Conservation (phyloP, 92 coral and sea anemone species). For the Zoanthus sansibaricus region DNA sequence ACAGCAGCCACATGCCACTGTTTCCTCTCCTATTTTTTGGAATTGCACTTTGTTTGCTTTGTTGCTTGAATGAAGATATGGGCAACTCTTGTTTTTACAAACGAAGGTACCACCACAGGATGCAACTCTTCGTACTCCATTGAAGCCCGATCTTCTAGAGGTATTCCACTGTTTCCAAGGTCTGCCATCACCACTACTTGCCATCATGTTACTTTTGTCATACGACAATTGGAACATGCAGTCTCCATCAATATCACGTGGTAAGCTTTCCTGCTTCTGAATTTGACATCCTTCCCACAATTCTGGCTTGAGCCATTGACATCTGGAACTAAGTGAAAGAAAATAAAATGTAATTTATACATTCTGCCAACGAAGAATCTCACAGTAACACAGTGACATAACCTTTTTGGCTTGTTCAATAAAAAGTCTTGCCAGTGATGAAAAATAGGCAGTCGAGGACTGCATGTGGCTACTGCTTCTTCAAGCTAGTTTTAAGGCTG, state of each 20-base stretch:
- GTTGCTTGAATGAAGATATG: slow-evolving; percentile 37
- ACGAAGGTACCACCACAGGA: slow-evolving; percentile 65
- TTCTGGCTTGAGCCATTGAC: not conserved
- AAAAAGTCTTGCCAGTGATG: slow-evolving; percentile 5
- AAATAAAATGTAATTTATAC: slow-evolving; percentile 3
- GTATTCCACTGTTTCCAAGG: slow-evolving; percentile 76
- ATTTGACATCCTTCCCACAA: slow-evolving; percentile 9
- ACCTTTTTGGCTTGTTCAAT: slow-evolving; percentile 4
- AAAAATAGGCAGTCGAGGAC: not conserved
- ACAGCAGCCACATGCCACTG: slow-evolving; percentile 47
- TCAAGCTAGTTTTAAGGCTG: too few species aligned
- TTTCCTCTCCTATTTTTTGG: not conserved
- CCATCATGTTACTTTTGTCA: slow-evolving; percentile 52
- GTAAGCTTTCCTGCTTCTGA: slow-evolving; percentile 25
- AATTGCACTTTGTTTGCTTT: slow-evolving; percentile 58
- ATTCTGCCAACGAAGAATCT: not conserved
- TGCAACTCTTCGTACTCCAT: slow-evolving; percentile 63
- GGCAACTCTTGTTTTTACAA: slow-evolving; percentile 58
- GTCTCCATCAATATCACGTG: slow-evolving; percentile 48
- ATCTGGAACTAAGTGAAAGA: slow-evolving; percentile 2
- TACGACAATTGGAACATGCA: slow-evolving; percentile 24
- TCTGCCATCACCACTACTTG: slow-evolving; percentile 61
- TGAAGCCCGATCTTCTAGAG: slow-evolving; percentile 46
- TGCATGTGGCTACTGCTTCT: too few species aligned
- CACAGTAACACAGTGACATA: slow-evolving; percentile 9